Evolutionary conservation across 2,888 invertebrate genomes (phyloP).

Genomic region (Malachius bipustulatus): DNA sequence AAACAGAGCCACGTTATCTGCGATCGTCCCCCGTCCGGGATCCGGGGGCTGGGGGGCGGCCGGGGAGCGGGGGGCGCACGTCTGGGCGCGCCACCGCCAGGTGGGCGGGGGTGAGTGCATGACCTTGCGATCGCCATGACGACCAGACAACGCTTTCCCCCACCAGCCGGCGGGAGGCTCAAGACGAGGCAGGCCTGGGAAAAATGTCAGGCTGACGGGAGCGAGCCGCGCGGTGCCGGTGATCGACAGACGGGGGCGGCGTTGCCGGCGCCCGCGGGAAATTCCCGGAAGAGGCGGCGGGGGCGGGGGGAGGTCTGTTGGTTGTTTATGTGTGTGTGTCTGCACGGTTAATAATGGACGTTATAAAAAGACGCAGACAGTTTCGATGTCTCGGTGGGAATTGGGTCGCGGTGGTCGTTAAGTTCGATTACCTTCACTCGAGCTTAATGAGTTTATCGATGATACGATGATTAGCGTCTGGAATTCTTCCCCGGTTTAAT

Average conservation of each 20-base stretch:
- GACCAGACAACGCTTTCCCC: constrained; percentile 36
- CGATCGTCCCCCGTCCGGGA: no score
- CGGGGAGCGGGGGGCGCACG: constrained; percentile 3
- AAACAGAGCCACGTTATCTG: no score
- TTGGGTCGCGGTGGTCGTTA: constrained; percentile 7
- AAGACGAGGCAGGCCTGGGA: background rate
- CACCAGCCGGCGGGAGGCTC: background rate
- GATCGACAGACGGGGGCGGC: no score
- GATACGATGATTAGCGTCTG: no score
- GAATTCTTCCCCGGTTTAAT: no score
- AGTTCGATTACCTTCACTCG: constrained; percentile 7
- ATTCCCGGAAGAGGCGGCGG: constrained; percentile 4
- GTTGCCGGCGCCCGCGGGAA: background rate
- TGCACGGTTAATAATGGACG: no score
- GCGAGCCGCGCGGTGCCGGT: background rate
- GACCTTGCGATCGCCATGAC: constrained; percentile 37
- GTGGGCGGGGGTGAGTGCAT: constrained; percentile 26
- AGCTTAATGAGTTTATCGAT: no score
- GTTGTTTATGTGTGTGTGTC: no score
- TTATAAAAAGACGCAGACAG: no score
- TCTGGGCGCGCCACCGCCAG: constrained; percentile 3
- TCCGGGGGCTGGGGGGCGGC: no score
- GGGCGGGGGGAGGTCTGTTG: background rate
- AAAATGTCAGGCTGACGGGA: background rate
- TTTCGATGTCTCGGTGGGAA: constrained; percentile 5